Base-by-base conservation (phyloP, 2,113 vertebrate genomes). In the Halcyon malimbica region DNA sequence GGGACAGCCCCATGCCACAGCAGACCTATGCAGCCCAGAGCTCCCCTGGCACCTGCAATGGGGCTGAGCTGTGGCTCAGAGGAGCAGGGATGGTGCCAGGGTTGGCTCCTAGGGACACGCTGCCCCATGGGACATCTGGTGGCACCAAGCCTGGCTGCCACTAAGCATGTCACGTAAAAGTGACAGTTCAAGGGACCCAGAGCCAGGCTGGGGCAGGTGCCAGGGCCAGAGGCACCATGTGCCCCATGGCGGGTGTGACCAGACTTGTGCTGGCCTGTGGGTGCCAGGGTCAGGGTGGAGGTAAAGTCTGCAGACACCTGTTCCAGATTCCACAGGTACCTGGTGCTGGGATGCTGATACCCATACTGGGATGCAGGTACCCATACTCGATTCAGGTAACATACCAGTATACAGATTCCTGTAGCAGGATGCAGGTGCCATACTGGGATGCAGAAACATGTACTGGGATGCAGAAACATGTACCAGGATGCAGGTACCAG, bases 151-250 rank as follows among this genome's bases (percentile, higher is more conserved):
- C 57, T 6, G 1, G 33, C 54, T 50, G 60, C 13, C 2, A 2
- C 19, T 5, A 8, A 15, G 21, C 20, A 4, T 0, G 0, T 14
- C 50, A 5, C 2, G 11, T 7, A 4, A 28, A 18, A 18, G 44
- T 37, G 21, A 23, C 24, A 7, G 21, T 7, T 44, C 5, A 13
- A 28, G n/a, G 19, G 23, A 16, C 6, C 5, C 3, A 1, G 59
- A 37, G 64, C 62, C 35, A n/a, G 37, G 57, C 26, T 17, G 46
- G 25, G 16, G 16, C 56, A 26, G 64, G 33, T 18, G 42, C 18
- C 37, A 13, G 39, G 2, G 1, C 10, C 2, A 24, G 29, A 3
- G 53, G n/a, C 41, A 50, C 41, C 2, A 1, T 6, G 62, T 10
- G 5, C 20, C 19, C 29, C 3, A 2, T 16, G 5, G 26, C 28